Base-by-base conservation (phyloP, 2,888 invertebrate species). In the Drosophila kambysellisi region DNA sequence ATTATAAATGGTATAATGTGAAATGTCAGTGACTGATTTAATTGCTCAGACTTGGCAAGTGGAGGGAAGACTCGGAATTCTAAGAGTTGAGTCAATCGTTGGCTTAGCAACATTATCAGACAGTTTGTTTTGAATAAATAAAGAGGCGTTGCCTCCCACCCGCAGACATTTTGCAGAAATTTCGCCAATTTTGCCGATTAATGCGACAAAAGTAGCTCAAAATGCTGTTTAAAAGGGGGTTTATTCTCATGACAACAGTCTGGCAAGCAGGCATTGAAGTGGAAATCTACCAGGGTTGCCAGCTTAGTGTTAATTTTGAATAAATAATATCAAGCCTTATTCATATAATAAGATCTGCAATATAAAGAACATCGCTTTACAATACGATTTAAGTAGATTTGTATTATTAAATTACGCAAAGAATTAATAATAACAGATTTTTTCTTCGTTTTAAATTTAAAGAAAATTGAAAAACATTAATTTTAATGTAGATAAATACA, bases 171-270 rank as follows among this genome's bases (percentile, higher is more conserved):
- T 65, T 58, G 70, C 52, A 37, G 2, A 72, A 75, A 75, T 72
- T 67, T 68, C 62, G 70, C 57, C 69, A 75, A 79, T 82, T 80
- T 74, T 65, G 72, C 64, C 74, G 64, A 74, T 71, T 59, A 71
- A 74, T 79, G 71, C 63, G 48, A 33, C 48, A 39, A 63, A 51
- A 64, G 64, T 60, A 51, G 58, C 79, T 74, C 4, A 48, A 68
- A 25, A 46, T 17, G 50, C 29, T 33, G 30, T 25, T 43, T 9
- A 32, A 32, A 39, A 2, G 9, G 50, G 11, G 25, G 46, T 33
- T 41, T 39, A 57, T 33, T 46, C 20, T 20, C 48, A 52, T 65
- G 48, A 58, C 9, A 69, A 66, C 65, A 59, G 79, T 68, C 79
- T 70, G 65, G 48, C 70, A 62, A 51, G 70, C 77, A 77, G 48